Percentiles rank a stretch among this genome's conserved stretches.
Conservation (phyloP, 64 coral and sea anemone genomes). For the Catalaphyllia jardinei region DNA sequence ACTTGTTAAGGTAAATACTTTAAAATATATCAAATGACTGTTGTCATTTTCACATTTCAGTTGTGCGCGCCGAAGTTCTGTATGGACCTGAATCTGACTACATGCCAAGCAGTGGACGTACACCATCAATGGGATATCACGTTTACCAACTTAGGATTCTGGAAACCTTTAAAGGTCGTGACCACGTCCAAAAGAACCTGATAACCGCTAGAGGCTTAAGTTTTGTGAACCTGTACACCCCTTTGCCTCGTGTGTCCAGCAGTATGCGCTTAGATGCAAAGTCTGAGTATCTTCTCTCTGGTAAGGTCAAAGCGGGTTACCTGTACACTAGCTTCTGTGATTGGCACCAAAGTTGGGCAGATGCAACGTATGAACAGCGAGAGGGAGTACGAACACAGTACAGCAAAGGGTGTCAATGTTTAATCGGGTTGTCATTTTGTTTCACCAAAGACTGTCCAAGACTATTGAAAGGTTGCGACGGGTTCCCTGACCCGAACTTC, state of each 20-base stretch:
- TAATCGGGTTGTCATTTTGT: conserved; percentile 4
- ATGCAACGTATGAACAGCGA: not conserved
- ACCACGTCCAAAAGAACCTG: not conserved
- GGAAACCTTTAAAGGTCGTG: conserved; percentile 6
- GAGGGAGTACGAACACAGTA: not conserved
- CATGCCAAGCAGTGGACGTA: not conserved
- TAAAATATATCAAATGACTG: not conserved
- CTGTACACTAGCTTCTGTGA: conserved; percentile 14
- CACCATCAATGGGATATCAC: not conserved
- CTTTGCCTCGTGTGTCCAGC: not conserved
- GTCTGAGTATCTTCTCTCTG: not conserved
- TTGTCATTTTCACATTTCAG: not conserved
- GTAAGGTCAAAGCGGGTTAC: not conserved
- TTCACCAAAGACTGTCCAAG: not conserved
- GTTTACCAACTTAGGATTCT: not conserved
- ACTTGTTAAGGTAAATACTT: no score
- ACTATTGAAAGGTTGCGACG: conserved; percentile 22
- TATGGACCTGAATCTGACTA: not conserved
- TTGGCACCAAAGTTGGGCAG: not conserved
- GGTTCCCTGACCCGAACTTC: not conserved
- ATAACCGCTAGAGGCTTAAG: not conserved
- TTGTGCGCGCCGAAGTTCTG: not conserved
- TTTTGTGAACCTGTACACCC: not conserved
- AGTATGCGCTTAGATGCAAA: not conserved
- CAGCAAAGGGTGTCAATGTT: conserved; percentile 8